phyloP scores from a whole-genome alignment of 2,888 invertebrate genomes.

The Caenorhabditis sp. region DNA sequence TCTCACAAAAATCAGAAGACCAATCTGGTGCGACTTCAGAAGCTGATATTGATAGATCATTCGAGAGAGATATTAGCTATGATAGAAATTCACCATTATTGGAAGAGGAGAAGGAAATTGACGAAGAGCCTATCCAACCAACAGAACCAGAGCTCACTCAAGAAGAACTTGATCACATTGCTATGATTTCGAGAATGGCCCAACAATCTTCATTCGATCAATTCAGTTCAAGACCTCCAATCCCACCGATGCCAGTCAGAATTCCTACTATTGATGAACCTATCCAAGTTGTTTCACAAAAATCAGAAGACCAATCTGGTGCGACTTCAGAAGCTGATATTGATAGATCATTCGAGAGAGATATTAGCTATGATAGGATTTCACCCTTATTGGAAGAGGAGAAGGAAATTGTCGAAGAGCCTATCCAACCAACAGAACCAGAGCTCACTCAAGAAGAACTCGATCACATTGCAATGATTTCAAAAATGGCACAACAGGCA shows the following conservation, averaged over 20 bases:
- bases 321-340: slow-evolving; percentile 42
- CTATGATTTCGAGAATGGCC: slow-evolving; percentile 18
- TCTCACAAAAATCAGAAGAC: slow-evolving; percentile 14
- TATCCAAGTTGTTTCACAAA: background rate
- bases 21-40: slow-evolving; percentile 39
- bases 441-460: slow-evolving; percentile 42
- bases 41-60: slow-evolving; percentile 26
- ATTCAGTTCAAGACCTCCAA: background rate
- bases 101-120: slow-evolving; percentile 5
- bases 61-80: slow-evolving; percentile 1
- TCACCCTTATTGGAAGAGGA: slow-evolving; percentile 27
- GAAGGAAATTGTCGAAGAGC: slow-evolving; percentile 6
- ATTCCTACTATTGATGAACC: background rate
- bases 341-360: slow-evolving; percentile 11
- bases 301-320: slow-evolving; percentile 26
- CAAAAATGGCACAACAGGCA: slow-evolving; percentile 14
- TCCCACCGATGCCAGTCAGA: slow-evolving; percentile 3
- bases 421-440: background rate
- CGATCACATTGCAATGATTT: slow-evolving; percentile 32
- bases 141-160: slow-evolving; percentile 21
- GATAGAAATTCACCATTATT: slow-evolving; percentile 30
- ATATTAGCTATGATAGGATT: slow-evolving; percentile 12
- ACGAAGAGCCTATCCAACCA: slow-evolving; percentile 9
- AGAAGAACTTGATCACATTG: slow-evolving; percentile 46
- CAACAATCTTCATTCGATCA: slow-evolving; percentile 9